Evolutionary conservation across 2,797 vertebrate genomes (phyloP), one percentile per base, ranked within the genome.

Genomic region (Amniataba percoides): DNA sequence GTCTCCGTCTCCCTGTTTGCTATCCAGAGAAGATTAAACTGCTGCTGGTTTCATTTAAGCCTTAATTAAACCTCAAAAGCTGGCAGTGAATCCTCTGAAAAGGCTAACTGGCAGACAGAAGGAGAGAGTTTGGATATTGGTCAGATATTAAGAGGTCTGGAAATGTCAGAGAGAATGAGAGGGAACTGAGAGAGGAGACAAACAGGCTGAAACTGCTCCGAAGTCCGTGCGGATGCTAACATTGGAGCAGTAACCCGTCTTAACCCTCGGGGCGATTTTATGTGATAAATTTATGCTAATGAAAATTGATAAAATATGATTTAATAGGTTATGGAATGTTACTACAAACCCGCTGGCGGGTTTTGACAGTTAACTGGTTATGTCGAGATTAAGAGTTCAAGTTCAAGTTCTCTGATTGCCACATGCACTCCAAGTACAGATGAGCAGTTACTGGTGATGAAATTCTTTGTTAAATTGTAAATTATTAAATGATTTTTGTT

Each of bases 41-140:
- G 63, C 69, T 43, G 56, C 67, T 68, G 71, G 78, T 85, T 81
- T 75, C 78, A 81, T 80, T 74, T 68, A 57, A 81, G 46, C 61
- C 42, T 68, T 80, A 87, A 87, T 87, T 78, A 83, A 83, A 78
- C 66, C 57, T 69, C 42, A 46, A 46, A 80, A 78, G 64, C 78
- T 79, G 75, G 71, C 62, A 62, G 53, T 34, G 40, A 48, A 56
- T 62, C 68, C 25, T 56, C 25, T 34, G 21, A 60, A 67, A 36
- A 51, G 61, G 42, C 60, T 61, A 75, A 71, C 67, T 53, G 70
- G 70, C 43, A 43, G 64, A 56, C n/a, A 31, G 15, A 70, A 25
- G 14, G 59, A 40, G 48, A 48, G 43, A 40, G 40, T 69, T 56
- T 59, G 43, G 23, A 51, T 58, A 21, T 57, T 14, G 65, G 78